These are phyloP conservation scores for Corythaeola cristata DNA, from an alignment of 2,113 vertebrate genomes.

Conservation along the genomic window DNA sequence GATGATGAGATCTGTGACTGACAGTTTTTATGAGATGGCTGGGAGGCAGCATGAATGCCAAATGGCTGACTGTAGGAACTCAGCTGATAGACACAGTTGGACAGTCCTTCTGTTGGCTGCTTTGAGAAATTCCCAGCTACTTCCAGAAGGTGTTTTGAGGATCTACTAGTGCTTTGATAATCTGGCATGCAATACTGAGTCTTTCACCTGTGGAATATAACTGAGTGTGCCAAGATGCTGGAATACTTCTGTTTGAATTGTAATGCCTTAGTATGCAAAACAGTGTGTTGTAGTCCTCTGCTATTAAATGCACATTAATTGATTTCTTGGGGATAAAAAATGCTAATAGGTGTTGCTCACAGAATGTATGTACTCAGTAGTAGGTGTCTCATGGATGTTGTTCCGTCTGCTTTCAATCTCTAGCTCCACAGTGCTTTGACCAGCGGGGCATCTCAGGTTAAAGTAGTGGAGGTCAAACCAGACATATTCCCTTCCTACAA, in stretches of 20 bases:
- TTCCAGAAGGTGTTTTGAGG: background rate
- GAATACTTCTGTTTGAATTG: background rate
- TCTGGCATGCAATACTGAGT: background rate
- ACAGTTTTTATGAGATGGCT: background rate
- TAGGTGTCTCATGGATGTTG: background rate
- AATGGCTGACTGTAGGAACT: background rate
- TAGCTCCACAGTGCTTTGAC: constrained; percentile 60
- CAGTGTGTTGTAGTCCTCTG: background rate
- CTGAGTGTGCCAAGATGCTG: background rate
- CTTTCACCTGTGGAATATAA: background rate
- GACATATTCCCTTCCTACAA: constrained; percentile 80
- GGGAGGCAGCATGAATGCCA: background rate
- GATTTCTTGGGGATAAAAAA: background rate
- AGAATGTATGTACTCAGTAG: background rate
- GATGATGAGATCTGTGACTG: background rate
- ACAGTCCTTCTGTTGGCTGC: background rate
- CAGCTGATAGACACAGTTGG: background rate
- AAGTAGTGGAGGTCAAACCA: constrained; percentile 78
- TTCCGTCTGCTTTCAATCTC: constrained; percentile 22
- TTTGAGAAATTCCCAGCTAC: background rate
- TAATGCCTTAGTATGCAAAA: background rate
- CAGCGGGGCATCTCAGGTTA: constrained; percentile 67
- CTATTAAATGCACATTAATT: background rate
- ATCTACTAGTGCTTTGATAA: background rate
- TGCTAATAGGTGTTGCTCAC: background rate